Evolutionary conservation across 2,113 vertebrate genomes (phyloP).

Genomic region (Spheniscus mendiculus): DNA sequence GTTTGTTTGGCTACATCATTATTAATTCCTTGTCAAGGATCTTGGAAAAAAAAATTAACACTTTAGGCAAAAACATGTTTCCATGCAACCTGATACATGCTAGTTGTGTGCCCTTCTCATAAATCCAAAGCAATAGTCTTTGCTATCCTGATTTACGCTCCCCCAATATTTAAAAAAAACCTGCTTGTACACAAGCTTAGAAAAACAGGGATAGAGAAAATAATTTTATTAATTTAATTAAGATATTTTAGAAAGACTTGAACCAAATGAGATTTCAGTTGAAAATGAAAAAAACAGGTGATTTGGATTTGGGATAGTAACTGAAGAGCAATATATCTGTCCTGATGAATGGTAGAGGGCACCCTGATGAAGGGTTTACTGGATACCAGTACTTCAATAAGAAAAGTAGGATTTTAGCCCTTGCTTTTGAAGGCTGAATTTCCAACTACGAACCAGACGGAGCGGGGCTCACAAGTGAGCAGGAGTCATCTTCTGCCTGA

Average conservation of each 20-base stretch:
- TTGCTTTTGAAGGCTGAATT: not conserved
- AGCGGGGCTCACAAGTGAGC: fast-evolving
- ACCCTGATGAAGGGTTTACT: not conserved
- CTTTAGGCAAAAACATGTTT: not conserved
- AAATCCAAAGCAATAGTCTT: not conserved
- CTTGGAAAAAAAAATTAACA: not conserved
- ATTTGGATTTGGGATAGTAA: not conserved
- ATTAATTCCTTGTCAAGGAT: not conserved
- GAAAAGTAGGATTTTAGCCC: not conserved
- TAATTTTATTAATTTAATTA: not conserved
- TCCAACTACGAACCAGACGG: fast-evolving
- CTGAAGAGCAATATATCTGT: not conserved
- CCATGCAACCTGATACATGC: not conserved
- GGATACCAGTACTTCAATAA: not conserved
- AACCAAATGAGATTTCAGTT: not conserved
- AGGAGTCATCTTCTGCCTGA: fast-evolving
- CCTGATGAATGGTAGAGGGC: not conserved
- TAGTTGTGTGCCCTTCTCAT: not conserved
- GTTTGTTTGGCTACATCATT: not conserved
- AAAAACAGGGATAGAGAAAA: not conserved
- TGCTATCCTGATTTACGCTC: fast-evolving
- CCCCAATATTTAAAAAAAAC: fast-evolving
- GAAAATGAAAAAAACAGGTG: not conserved
- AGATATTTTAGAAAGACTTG: not conserved
- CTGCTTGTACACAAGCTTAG: not conserved